Percentiles rank a stretch among this genome's conserved stretches.
These are phyloP conservation scores for Drosophila basisetae DNA, from an alignment of 2,888 invertebrate genomes.

Conservation along the genomic window DNA sequence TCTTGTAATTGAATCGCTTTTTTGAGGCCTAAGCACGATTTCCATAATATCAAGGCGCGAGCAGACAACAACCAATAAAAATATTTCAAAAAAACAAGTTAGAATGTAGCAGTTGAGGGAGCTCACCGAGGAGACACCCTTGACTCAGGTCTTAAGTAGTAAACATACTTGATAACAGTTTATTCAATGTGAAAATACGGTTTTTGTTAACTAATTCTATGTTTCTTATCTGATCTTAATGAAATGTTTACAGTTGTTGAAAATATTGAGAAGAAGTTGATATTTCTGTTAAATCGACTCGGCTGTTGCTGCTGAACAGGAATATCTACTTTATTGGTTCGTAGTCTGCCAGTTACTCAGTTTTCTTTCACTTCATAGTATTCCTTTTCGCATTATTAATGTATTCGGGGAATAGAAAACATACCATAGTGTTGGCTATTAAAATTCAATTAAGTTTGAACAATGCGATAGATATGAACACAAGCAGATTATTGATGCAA, in stretches of 20 bases:
- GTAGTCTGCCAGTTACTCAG: neutral
- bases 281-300: neutral
- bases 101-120: neutral
- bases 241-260: neutral
- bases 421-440: conserved; percentile 55
- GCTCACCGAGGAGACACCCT: neutral
- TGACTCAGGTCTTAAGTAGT: neutral
- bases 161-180: neutral
- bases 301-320: neutral
- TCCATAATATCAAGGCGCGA: conserved; percentile 67
- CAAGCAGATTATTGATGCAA: conserved; percentile 45
- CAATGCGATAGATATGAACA: conserved; percentile 42
- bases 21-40: conserved; percentile 45
- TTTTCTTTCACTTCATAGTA: neutral
- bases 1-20: conserved; percentile 51
- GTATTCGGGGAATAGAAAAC: neutral
- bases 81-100: neutral
- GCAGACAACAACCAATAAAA: neutral
- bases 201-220: neutral
- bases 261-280: neutral
- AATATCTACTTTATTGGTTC: neutral
- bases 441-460: conserved; percentile 68
- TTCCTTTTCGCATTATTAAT: neutral
- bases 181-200: neutral
- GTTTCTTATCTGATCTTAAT: neutral